phyloP scores from a whole-genome alignment of 2,888 invertebrate genomes.

The Chymomyza amoena region DNA sequence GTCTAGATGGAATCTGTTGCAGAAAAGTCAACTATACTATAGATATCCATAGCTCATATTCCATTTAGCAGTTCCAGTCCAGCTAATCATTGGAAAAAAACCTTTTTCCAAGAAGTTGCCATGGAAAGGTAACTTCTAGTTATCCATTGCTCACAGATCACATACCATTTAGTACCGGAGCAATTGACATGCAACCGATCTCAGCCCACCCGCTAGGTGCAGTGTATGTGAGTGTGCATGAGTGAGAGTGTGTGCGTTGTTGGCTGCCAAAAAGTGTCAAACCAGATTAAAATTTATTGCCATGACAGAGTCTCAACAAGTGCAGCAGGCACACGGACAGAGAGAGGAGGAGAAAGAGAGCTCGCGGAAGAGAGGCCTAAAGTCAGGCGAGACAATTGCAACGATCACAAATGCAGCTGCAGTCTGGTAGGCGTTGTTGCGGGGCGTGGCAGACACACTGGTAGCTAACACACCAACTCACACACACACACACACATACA shows the following conservation, averaged over 20 bases:
- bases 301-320: conserved; percentile 60
- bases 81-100: too few relatives aligned
- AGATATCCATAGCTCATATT: too few relatives aligned
- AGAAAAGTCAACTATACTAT: too few relatives aligned
- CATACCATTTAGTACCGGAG: not conserved
- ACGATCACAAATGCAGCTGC: conserved; percentile 24
- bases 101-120: too few relatives aligned
- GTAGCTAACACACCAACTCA: not conserved
- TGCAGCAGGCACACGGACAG: conserved; percentile 43
- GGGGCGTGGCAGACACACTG: conserved; percentile 44
- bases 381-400: conserved; percentile 44
- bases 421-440: not conserved
- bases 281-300: conserved; percentile 72
- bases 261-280: conserved; percentile 65
- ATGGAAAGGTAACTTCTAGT: too few relatives aligned
- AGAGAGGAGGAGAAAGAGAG: not conserved
- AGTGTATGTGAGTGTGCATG: conserved; percentile 7
- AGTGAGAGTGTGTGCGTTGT: conserved; percentile 41
- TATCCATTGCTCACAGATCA: too few relatives aligned
- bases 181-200: conserved; percentile 23
- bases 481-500: not conserved
- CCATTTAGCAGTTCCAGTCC: too few relatives aligned
- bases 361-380: conserved; percentile 21
- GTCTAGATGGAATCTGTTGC: too few relatives aligned
- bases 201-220: conserved; percentile 4